Evolutionary conservation across 2,888 invertebrate genomes (phyloP), one percentile per base, ranked within the genome.

Genomic region (Choreutis nemorana): DNA sequence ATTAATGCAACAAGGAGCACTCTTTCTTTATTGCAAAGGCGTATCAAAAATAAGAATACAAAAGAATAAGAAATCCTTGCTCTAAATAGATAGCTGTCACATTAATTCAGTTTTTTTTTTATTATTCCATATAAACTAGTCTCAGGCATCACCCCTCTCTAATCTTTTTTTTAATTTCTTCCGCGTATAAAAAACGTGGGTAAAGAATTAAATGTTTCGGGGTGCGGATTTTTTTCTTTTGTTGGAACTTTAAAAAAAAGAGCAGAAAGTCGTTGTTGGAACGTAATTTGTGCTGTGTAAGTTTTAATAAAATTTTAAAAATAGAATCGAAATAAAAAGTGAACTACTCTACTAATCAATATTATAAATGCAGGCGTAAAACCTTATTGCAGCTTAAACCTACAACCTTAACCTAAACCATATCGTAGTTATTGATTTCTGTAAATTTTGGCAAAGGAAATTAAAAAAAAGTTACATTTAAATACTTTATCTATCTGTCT

Each of bases 151-250:
- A 72, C 72, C 73, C 72, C 73, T 70, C 51, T 50, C 38, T 42
- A 42, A 53, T 51, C 45, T 49, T 41, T 55, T 30, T 49, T 51
- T 55, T 57, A 60, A 57, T 47, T 44, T 50, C 47, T 53, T 48
- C 42, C 41, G 44, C 39, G 40, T 41, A 50, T 45, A 61, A 68
- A 71, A 68, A 70, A 61, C 68, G 71, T 73, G 73, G 70, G 70
- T 70, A 64, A 49, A 40, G n/a, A 33, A 12, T 31, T 35, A 45
- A 50, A 44, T 44, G 37, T 31, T 35, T 31, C 24, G 40, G 34
- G 39, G 35, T 33, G 30, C 37, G 44, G 35, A 30, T 9, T 11
- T 23, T 28, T 14, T 30, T 31, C 14, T 16, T 26, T 15, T 21
- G 26, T 10, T 28, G 34, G 11, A 24, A 23, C 16, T n/a, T n/a